Evolutionary conservation across 2,888 invertebrate genomes (phyloP).

Genomic region (Netelia inedita): DNA sequence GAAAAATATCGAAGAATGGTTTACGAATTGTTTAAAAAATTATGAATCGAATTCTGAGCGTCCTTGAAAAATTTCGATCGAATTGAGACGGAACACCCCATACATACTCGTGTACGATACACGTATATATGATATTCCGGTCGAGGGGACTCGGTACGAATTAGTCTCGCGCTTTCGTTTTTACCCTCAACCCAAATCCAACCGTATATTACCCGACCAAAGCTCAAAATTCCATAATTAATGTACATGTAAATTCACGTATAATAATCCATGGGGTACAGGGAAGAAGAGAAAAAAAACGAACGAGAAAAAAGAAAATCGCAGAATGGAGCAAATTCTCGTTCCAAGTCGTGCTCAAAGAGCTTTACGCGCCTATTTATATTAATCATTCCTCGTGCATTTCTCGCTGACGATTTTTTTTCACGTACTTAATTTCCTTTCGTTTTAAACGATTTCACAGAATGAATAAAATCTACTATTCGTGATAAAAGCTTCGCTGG

Average conservation of each 20-base stretch:
- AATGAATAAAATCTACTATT: too few species aligned
- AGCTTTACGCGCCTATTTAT: not conserved
- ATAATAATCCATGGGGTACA: constrained; percentile 14
- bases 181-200: not conserved
- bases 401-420: not conserved
- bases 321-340: not conserved
- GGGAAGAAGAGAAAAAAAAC: not conserved
- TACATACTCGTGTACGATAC: not conserved
- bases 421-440: too few species aligned
- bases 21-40: too few species aligned
- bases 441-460: too few species aligned
- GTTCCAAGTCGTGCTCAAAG: constrained; percentile 3
- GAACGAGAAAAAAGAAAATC: not conserved
- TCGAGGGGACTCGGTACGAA: constrained; percentile 11
- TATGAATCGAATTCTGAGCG: too few species aligned
- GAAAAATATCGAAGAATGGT: too few species aligned
- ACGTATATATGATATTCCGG: constrained; percentile 3
- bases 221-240: constrained; percentile 6
- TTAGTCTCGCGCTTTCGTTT: constrained; percentile 57
- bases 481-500: too few species aligned
- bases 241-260: constrained; percentile 28
- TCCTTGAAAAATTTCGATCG: too few species aligned
- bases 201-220: not conserved
- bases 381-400: not conserved
- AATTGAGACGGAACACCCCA: not conserved